These are phyloP conservation scores for Lycia hirtaria DNA, from an alignment of 2,888 invertebrate species.

Conservation along the genomic window DNA sequence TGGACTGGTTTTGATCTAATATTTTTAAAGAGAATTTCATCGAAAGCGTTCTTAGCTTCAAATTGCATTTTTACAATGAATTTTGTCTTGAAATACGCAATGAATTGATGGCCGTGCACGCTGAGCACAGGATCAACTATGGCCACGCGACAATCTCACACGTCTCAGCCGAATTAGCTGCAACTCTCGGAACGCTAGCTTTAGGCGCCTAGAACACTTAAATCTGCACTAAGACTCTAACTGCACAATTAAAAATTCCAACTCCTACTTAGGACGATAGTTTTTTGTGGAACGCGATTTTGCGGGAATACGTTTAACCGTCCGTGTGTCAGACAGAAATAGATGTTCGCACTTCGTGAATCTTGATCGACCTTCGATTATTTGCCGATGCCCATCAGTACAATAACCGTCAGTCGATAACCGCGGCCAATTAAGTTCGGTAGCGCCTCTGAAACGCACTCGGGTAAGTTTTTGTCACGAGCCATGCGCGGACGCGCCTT, in stretches of 20 bases:
- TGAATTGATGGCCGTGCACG: no score
- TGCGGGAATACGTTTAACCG: slow-evolving; percentile 51
- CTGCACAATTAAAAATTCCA: slow-evolving; percentile 65
- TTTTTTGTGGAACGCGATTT: slow-evolving; percentile 56
- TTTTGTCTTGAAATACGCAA: no score
- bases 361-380: slow-evolving; percentile 66
- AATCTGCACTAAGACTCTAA: slow-evolving; percentile 44
- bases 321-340: slow-evolving; percentile 54
- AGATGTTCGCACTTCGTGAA: slow-evolving; percentile 47
- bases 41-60: no score
- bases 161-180: no score
- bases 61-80: no score
- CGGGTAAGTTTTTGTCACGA: slow-evolving; percentile 77
- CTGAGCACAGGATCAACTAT: no score
- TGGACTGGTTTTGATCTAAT: no score
- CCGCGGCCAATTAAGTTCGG: slow-evolving; percentile 80
- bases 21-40: no score
- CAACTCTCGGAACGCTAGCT: no score
- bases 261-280: slow-evolving; percentile 57
- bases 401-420: slow-evolving; percentile 71
- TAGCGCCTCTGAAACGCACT: slow-evolving; percentile 74
- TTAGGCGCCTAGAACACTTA: no score
- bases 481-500: slow-evolving; percentile 57
- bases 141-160: no score
- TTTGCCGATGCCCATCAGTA: slow-evolving; percentile 59